These are phyloP conservation scores for Proctacanthus coquilletti DNA, from an alignment of 1,140 invertebrate species.

Conservation along the genomic window DNA sequence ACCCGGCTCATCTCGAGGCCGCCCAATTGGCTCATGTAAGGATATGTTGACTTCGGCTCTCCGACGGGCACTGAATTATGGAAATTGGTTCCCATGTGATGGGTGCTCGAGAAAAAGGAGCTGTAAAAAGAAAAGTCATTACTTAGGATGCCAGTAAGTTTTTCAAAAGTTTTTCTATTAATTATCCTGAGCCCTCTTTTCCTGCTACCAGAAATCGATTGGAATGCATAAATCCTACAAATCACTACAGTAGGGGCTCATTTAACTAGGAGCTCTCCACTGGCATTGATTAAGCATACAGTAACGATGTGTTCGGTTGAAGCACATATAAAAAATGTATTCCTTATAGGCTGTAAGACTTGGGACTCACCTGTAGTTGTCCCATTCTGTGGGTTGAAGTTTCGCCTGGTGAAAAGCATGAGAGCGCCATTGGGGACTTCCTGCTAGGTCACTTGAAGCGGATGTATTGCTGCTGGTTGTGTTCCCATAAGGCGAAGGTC, in stretches of 20 bases:
- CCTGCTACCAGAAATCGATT: too few species aligned
- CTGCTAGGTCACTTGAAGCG: not conserved
- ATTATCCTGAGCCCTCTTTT: too few species aligned
- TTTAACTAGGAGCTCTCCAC: too few species aligned
- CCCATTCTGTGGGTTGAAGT: slow-evolving; percentile 5
- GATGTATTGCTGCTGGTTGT: too few species aligned
- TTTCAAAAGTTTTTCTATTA: too few species aligned
- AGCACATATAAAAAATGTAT: too few species aligned
- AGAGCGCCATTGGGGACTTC: slow-evolving; percentile 4
- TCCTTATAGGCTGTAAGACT: too few species aligned
- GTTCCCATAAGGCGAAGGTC: not conserved
- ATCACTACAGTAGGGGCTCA: too few species aligned
- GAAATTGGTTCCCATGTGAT: slow-evolving; percentile 3
- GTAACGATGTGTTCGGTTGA: too few species aligned
- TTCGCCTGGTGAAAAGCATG: not conserved
- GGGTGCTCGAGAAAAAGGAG: slow-evolving; percentile 5
- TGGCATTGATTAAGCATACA: too few species aligned
- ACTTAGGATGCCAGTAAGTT: too few species aligned
- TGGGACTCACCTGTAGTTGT: slow-evolving; percentile 7
- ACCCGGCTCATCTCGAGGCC: slow-evolving; percentile 7
- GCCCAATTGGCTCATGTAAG: slow-evolving; percentile 1
- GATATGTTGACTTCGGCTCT: slow-evolving; percentile 4
- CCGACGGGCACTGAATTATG: not conserved
- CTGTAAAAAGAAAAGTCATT: slow-evolving; percentile 7
- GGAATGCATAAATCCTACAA: too few species aligned